phyloP scores from a whole-genome alignment of 2,797 vertebrate genomes.

The Gallinago stenura region DNA sequence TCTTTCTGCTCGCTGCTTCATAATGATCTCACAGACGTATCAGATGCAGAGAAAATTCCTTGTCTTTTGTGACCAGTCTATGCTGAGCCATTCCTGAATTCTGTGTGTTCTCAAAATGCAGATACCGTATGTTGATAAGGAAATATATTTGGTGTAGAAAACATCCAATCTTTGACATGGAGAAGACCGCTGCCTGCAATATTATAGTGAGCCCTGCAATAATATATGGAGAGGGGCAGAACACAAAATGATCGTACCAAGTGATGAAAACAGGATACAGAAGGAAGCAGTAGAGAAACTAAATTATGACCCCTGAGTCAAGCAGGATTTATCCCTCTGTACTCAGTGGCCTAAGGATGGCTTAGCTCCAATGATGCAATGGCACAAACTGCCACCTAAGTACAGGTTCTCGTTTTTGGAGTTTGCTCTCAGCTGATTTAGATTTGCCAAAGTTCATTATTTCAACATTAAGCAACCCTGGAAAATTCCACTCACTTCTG shows the following conservation, averaged over 20 bases:
- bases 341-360: not conserved
- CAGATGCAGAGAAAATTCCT: not conserved
- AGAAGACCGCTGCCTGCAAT: not conserved
- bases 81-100: not conserved
- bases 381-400: not conserved
- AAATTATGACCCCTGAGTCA: not conserved
- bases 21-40: not conserved
- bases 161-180: not conserved
- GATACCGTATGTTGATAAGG: not conserved
- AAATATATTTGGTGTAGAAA: not conserved
- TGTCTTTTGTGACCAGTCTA: not conserved
- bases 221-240: not conserved
- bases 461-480: conserved; percentile 55
- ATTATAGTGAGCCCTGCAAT: not conserved
- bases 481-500: conserved; percentile 55
- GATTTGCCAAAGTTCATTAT: conserved; percentile 67
- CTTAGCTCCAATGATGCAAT: conserved; percentile 5
- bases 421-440: conserved; percentile 34
- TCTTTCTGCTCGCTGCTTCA: not conserved
- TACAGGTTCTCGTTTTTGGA: not conserved
- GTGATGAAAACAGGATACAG: not conserved
- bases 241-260: not conserved
- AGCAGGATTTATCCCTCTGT: not conserved
- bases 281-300: not conserved
- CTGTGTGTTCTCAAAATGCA: not conserved